Percentiles rank a stretch among this genome's conserved stretches.
Conservation (phyloP, 2,888 invertebrate species). For the Calameuta pallipes region DNA sequence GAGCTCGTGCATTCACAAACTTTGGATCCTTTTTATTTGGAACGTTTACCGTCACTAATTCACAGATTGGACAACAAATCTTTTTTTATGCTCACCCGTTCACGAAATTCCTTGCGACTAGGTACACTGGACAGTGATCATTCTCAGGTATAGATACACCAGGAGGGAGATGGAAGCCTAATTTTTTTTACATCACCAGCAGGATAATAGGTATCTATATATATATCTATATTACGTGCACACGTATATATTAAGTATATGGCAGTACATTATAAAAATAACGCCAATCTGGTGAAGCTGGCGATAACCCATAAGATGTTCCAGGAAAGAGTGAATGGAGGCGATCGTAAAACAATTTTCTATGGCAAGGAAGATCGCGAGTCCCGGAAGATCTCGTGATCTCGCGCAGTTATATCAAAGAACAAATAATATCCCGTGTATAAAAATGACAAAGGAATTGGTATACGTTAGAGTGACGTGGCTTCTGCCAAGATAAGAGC, state of each 20-base stretch:
- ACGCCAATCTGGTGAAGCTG: background rate
- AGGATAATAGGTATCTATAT: background rate
- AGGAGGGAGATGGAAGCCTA: background rate
- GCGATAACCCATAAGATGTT: background rate
- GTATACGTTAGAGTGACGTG: background rate
- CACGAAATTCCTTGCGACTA: conserved; percentile 35
- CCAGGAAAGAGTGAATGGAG: background rate
- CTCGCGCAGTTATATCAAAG: background rate
- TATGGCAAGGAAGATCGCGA: background rate
- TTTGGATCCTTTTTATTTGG: conserved; percentile 11
- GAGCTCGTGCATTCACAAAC: conserved; percentile 7
- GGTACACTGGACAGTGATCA: background rate
- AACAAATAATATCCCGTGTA: background rate
- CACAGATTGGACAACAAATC: conserved; percentile 36
- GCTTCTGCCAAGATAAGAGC: background rate
- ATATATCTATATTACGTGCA: background rate
- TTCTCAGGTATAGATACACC: background rate
- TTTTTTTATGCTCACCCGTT: conserved; percentile 33
- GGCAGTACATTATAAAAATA: background rate
- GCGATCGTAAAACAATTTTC: background rate
- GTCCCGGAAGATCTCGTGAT: background rate
- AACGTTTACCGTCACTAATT: conserved; percentile 37
- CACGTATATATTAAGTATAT: background rate
- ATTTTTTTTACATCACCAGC: background rate
- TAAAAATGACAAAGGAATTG: background rate